phyloP scores from a whole-genome alignment of 2,113 vertebrate species.

The Bos indicus region DNA sequence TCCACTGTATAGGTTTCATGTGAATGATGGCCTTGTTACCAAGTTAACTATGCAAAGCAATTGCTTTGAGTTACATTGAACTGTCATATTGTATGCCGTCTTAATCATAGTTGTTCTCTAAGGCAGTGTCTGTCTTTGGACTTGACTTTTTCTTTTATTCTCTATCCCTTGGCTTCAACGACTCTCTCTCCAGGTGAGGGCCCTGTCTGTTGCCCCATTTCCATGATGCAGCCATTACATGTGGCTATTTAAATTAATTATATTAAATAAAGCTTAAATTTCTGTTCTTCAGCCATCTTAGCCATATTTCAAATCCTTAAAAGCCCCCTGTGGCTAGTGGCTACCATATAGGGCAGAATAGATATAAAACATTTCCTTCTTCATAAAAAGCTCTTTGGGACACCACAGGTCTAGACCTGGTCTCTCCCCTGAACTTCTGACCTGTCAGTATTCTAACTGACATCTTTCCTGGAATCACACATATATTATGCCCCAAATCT shows the following conservation, averaged over 20 bases:
- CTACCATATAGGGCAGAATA: neutral
- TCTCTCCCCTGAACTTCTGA: neutral
- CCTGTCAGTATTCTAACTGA: neutral
- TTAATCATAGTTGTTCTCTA: neutral
- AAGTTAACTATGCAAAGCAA: neutral
- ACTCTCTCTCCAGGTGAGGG: neutral
- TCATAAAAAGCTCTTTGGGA: neutral
- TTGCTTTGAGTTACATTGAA: neutral
- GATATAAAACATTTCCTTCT: neutral
- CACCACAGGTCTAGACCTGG: neutral
- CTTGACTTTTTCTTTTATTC: neutral
- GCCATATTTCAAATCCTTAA: neutral
- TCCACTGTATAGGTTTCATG: neutral
- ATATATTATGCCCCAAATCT: neutral
- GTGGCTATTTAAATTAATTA: neutral
- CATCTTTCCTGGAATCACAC: neutral
- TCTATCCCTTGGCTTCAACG: neutral
- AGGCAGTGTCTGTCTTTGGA: neutral
- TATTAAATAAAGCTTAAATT: constrained; percentile 1
- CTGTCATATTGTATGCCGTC: neutral
- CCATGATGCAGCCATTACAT: neutral
- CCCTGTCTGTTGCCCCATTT: neutral
- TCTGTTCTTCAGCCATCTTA: neutral
- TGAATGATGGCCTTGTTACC: neutral
- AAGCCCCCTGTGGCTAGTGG: neutral